phyloP scores from a whole-genome alignment of 2,888 invertebrate genomes.

The Hydriomena furcata region DNA sequence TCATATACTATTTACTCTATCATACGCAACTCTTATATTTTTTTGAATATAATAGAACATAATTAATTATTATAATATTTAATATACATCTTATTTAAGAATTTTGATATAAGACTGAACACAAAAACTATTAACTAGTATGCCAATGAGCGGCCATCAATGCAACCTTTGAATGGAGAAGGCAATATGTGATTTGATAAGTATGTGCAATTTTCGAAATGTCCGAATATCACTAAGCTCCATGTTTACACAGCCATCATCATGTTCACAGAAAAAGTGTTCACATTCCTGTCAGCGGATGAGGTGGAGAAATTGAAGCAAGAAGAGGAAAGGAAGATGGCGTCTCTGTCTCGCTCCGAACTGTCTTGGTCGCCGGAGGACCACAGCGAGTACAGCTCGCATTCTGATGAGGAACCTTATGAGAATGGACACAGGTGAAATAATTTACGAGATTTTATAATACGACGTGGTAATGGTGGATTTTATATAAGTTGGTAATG shows the following conservation, averaged over 20 bases:
- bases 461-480: neutral
- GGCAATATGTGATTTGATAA: no score
- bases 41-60: no score
- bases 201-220: no score
- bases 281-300: constrained; percentile 96
- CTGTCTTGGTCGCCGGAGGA: constrained; percentile 79
- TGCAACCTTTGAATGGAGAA: no score
- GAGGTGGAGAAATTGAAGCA: constrained; percentile 97
- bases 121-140: no score
- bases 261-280: constrained; percentile 90
- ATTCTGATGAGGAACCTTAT: constrained; percentile 73
- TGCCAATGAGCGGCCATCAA: no score
- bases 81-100: no score
- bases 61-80: no score
- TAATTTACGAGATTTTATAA: neutral
- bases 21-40: no score
- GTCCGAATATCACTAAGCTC: no score
- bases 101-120: no score
- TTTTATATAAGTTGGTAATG: no score
- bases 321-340: constrained; percentile 96
- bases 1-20: neutral
- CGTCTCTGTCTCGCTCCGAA: constrained; percentile 87
- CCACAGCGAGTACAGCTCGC: constrained; percentile 80
- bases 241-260: neutral
- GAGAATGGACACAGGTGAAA: constrained; percentile 76